Conservation (phyloP, 2,888 invertebrate genomes). For the Agriopis leucophaearia region DNA sequence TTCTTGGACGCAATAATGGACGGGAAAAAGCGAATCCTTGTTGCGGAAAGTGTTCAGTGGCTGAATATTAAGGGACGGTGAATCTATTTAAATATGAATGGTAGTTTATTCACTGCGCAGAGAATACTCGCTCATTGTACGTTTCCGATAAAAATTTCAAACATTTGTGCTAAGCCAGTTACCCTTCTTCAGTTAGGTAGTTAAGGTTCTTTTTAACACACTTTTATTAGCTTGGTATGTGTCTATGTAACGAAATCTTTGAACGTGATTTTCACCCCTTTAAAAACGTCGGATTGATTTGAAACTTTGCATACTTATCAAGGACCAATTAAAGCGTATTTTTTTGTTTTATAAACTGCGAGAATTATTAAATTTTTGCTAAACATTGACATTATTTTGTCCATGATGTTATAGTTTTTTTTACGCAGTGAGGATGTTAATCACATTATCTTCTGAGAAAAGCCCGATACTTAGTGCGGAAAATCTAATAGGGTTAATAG, state of each 20-base stretch:
- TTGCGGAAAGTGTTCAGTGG: slow-evolving; percentile 56
- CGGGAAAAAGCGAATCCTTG: slow-evolving; percentile 64
- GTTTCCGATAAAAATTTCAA: slow-evolving; percentile 1
- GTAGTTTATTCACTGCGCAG: slow-evolving; percentile 11
- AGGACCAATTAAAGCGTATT: too few relatives aligned
- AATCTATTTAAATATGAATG: slow-evolving; percentile 51
- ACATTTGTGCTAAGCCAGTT: neutral
- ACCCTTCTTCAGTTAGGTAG: neutral
- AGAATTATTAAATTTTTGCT: too few relatives aligned
- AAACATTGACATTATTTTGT: neutral
- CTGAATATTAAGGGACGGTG: slow-evolving; percentile 57
- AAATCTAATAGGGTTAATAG: slow-evolving; percentile 14
- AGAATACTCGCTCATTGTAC: neutral
- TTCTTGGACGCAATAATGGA: slow-evolving; percentile 59
- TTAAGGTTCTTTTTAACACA: too few relatives aligned
- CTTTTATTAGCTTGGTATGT: too few relatives aligned
- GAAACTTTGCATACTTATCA: too few relatives aligned
- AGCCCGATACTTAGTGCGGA: neutral
- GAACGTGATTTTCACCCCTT: too few relatives aligned
- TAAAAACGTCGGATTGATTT: too few relatives aligned
- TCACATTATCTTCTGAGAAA: neutral
- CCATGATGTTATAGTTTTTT: neutral
- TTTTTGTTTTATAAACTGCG: neutral
- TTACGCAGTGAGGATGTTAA: neutral
- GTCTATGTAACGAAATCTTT: too few relatives aligned